Evolutionary conservation across 2,888 invertebrate genomes (phyloP), one percentile per base, ranked within the genome.

Genomic region (Nezara viridula): DNA sequence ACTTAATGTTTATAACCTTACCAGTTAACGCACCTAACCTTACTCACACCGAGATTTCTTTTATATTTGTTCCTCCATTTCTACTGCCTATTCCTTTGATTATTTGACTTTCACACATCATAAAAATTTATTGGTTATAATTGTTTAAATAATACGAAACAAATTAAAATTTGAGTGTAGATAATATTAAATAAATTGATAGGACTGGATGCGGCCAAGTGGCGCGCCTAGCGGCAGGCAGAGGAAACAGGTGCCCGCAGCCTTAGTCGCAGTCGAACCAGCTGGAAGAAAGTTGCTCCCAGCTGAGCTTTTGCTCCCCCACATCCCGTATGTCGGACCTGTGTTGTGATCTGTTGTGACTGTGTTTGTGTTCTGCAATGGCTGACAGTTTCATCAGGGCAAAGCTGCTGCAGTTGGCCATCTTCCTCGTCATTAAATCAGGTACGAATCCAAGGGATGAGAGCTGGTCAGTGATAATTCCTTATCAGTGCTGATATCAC

Each of bases 221-320:
- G 66, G 66, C 66, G 66, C 66, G 16, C 32, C 66, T 73, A 21
- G 66, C 66, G 66, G 66, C 32, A 32, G 37, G 37, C 21, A 1
- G 37, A 19, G 32, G 66, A 73, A 73, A 73, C 66, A 73, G 19
- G 32, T 73, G 66, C 66, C 66, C 66, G 66, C 66, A 73, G 16
- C 66, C 66, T 73, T 73, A 73, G 66, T 73, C 66, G 66, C 66
- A 73, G 66, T 73, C 66, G 66, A 73, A 73, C 66, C 66, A 73
- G 66, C 37, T 73, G 66, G 32, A 73, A 73, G 66, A 73, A 73
- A 73, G 66, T 73, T 73, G 19, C 37, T 73, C 66, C 66, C 19
- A 73, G 37, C 32, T 21, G 32, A 73, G 66, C 32, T 37, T 32
- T 73, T 73, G 32, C 32, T 73, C 37, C 66, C 60, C 27, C 60